A percentile compares a stretch with the other conserved stretches of the same genome.
phyloP scores from a whole-genome alignment of 1,140 invertebrate genomes.

The Drosophila watanabei region DNA sequence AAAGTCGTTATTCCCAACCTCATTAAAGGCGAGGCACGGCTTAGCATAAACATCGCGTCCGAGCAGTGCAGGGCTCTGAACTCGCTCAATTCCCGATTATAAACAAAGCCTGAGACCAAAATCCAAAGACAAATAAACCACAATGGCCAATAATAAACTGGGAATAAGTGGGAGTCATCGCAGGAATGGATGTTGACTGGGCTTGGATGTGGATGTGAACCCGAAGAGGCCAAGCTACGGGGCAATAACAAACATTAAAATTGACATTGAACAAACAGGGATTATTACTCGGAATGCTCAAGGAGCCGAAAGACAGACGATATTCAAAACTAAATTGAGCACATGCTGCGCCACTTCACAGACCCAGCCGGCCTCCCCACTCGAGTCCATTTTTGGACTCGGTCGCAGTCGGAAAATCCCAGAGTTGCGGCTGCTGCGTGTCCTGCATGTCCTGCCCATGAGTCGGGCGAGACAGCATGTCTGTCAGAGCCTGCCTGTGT shows the following conservation, averaged over 20 bases:
- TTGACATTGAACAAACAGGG: constrained; percentile 77
- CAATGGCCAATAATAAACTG: constrained; percentile 57
- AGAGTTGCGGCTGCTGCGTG: constrained; percentile 14
- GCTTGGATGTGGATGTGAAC: not conserved
- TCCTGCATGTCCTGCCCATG: constrained; percentile 19
- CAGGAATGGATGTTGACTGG: not conserved
- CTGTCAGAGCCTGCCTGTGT: constrained; percentile 63
- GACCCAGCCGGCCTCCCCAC: constrained; percentile 24
- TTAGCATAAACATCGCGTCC: constrained; percentile 51
- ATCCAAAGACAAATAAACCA: constrained; percentile 64
- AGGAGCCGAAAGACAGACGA: constrained; percentile 40
- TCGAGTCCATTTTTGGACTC: constrained; percentile 38
- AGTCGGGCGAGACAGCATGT: constrained; percentile 65
- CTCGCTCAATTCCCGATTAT: constrained; percentile 46
- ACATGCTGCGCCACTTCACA: constrained; percentile 74
- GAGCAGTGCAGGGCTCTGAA: constrained; percentile 23
- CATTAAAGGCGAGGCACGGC: constrained; percentile 13
- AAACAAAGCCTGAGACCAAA: constrained; percentile 62
- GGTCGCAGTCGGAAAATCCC: not conserved
- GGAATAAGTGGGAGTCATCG: constrained; percentile 32
- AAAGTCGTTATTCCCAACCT: constrained; percentile 13
- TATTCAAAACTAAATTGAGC: constrained; percentile 72
- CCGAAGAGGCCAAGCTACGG: not conserved
- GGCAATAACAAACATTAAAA: constrained; percentile 49
- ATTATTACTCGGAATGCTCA: constrained; percentile 53